Evolutionary conservation across 2,113 vertebrate species (phyloP), one percentile per base, ranked within the genome.

Genomic region (Lycaon pictus): DNA sequence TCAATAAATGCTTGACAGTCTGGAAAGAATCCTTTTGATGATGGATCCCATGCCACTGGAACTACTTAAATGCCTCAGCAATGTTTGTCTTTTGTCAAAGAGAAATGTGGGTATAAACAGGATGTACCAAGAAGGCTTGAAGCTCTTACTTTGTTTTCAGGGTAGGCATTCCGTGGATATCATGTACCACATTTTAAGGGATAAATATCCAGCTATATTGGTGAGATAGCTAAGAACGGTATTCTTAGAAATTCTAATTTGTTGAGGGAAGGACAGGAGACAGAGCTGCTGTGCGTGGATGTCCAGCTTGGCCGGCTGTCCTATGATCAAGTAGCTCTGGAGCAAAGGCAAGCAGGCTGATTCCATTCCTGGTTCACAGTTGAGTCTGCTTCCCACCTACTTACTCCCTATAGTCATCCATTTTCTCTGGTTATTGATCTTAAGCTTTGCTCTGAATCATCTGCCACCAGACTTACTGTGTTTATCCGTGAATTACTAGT

Each of bases 1-100:
- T 98, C 96, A 96, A 7, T 97, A 96, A 67, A 76, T 91, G 19
- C 69, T 79, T 95, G 80, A 82, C 69, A 63, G 74, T 29, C 69
- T 95, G 37, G 65, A 96, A 85, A 96, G 65, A 35, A 91, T 77
- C 32, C 55, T 88, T 97, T 53, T 85, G 62, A 81, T 97, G 93
- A 97, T 94, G 81, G 87, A 65, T 92, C 53, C 90, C 72, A 11
- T 11, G 79, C 67, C 12, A 19, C 67, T 85, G 63, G 69, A 97
- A 86, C 80, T 91, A 88, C 96, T 90, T 94, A 95, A 83, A 87
- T 81, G 76, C 69, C 80, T 96, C 69, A 90, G 60, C 63, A 84
- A 37, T 95, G 37, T 76, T 88, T 97, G 80, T 93, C 88, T 94
- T 93, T 92, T 77, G 23, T 95, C 71, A 56, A 92, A 71, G 80